phyloP scores from a whole-genome alignment of 2,113 vertebrate species.

The Xiphias gladius region DNA sequence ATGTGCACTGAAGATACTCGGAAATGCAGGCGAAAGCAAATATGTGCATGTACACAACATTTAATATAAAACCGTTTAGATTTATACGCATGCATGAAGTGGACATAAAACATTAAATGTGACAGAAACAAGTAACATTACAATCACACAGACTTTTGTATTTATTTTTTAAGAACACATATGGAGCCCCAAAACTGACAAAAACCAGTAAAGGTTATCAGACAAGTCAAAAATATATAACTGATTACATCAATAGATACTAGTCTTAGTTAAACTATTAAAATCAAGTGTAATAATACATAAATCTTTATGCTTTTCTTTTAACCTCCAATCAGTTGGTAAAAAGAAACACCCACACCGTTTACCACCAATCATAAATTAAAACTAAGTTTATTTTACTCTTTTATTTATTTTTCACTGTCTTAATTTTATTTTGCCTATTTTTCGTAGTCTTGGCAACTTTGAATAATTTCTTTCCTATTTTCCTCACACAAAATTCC shows the following conservation, averaged over 20 bases:
- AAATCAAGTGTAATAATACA: not conserved
- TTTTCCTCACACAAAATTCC: not conserved
- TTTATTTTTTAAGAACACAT: not conserved
- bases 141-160: too few species aligned
- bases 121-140: not conserved
- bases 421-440: not conserved
- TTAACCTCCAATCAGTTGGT: too few species aligned
- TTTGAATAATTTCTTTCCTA: not conserved
- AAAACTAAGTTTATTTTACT: not conserved
- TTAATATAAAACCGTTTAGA: not conserved
- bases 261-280: not conserved
- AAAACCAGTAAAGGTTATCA: not conserved
- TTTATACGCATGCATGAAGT: not conserved
- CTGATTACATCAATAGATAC: not conserved
- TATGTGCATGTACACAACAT: not conserved
- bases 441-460: not conserved
- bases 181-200: not conserved
- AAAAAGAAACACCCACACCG: too few species aligned
- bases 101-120: not conserved
- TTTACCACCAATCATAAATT: not conserved
- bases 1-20: slow-evolving; percentile 26
- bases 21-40: not conserved
- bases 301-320: too few species aligned
- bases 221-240: not conserved
- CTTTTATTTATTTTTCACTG: not conserved